phyloP scores from a whole-genome alignment of 2,888 invertebrate genomes.

The Saturnia pavonia region DNA sequence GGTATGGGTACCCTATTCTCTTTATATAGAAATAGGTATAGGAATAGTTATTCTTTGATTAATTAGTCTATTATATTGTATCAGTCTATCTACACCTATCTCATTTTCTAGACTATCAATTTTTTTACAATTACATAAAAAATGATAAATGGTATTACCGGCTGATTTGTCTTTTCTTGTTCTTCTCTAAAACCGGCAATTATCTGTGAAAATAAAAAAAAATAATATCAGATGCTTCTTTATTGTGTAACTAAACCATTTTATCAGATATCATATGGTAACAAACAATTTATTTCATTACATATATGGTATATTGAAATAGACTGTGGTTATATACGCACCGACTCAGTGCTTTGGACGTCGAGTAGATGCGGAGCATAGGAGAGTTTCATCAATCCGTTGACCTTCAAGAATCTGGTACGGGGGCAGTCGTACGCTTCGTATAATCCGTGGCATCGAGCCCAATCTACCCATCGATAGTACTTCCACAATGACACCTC shows the following conservation, averaged over 20 bases:
- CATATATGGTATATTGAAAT: neutral
- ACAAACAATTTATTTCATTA: neutral
- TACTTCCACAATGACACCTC: slow-evolving; percentile 69
- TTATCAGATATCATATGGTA: too few species aligned
- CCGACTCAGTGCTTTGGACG: slow-evolving; percentile 68
- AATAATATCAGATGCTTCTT: neutral
- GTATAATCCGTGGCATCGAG: slow-evolving; percentile 62
- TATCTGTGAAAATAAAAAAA: slow-evolving; percentile 45
- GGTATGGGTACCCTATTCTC: too few species aligned
- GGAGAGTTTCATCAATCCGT: slow-evolving; percentile 65
- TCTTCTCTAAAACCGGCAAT: slow-evolving; percentile 54
- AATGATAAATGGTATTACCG: slow-evolving; percentile 33
- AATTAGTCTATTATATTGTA: neutral
- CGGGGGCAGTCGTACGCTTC: slow-evolving; percentile 67
- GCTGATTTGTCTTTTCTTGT: slow-evolving; percentile 42
- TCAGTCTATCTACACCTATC: neutral
- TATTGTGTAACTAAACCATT: neutral
- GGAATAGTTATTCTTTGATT: neutral
- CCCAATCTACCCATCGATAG: slow-evolving; percentile 75
- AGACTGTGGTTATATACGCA: slow-evolving; percentile 32
- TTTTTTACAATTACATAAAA: too few species aligned
- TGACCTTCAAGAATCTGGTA: slow-evolving; percentile 62
- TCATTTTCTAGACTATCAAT: too few species aligned
- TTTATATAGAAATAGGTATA: too few species aligned
- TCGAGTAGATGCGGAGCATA: slow-evolving; percentile 68